Base-by-base conservation (phyloP, 1,140 invertebrate species). In the Bombus waltoni region DNA sequence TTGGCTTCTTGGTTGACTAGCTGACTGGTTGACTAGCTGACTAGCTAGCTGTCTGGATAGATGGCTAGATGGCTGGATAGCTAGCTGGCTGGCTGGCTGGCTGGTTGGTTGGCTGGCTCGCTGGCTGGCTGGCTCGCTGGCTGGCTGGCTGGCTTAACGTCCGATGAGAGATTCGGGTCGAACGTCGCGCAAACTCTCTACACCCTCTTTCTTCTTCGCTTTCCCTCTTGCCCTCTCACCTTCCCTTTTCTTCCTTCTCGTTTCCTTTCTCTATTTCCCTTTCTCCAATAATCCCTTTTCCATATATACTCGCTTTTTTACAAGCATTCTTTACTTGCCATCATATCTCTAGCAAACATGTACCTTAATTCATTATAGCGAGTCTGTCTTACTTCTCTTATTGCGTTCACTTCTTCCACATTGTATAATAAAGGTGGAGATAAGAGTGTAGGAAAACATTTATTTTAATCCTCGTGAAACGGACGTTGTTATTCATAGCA, bases 101-200 rank as follows among this genome's bases (percentile, higher is more conserved):
- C 28, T 87, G 13, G 71, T 59, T 78, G 72, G 22, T 13, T 35
- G 42, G 59, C 66, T 74, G 18, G 82, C 35, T 88, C 66, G 73
- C 86, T 91, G 18, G 80, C 44, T 83, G 15, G 74, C 70, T 88
- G 13, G 79, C n/a, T 80, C 35, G 71, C 42, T 89, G 38, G 82
- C 35, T 84, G n/a, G 74, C 47, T 86, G 81, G 88, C 76, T 91
- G 66, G 88, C 86, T 90, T 88, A 89, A 83, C 77, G 86, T 89
- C 79, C 87, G 90, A 91, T 72, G 87, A 87, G 89, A 87, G 90
- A 90, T 87, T 92, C 91, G 90, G 93, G 93, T 93, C 93, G 94
- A 94, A 94, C 90, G 93, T 94, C 93, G 94, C 94, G 94, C 94
- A 94, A 93, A 91, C 93, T 94, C 92, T 81, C 89, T 92, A 87